These are phyloP conservation scores for Pristionchus entomophagus DNA, from an alignment of 2,888 invertebrate species.

Conservation along the genomic window DNA sequence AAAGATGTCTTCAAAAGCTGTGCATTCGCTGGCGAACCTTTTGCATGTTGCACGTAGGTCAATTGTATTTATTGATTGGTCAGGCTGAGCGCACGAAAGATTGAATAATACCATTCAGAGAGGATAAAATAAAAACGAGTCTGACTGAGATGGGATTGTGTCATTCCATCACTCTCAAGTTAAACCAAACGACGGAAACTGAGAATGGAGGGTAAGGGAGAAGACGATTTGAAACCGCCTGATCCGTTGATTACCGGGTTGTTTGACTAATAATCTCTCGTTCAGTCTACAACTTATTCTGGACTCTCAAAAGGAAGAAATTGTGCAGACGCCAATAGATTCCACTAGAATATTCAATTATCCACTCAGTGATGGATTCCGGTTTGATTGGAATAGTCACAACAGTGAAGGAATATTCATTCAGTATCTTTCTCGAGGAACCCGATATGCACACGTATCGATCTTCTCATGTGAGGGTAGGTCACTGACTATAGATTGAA, in stretches of 20 bases:
- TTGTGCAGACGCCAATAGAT: not conserved
- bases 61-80: not conserved
- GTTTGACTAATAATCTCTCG: not conserved
- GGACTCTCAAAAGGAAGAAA: not conserved
- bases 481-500: not conserved
- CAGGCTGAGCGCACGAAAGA: no score
- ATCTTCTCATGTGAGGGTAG: not conserved
- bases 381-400: not conserved
- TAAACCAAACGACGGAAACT: not conserved
- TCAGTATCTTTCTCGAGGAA: constrained; percentile 4
- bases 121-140: not conserved
- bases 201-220: constrained; percentile 1
- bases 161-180: not conserved
- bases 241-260: no score
- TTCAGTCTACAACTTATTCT: constrained; percentile 5
- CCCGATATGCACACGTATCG: constrained; percentile 16
- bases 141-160: not conserved
- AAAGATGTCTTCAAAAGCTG: not conserved
- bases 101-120: no score
- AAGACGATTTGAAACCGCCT: not conserved
- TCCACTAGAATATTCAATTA: not conserved
- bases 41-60: not conserved
- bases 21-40: not conserved
- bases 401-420: not conserved
- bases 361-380: not conserved